Evolutionary conservation across 2,888 invertebrate species (phyloP).

Genomic region (Trimorus sp.): DNA sequence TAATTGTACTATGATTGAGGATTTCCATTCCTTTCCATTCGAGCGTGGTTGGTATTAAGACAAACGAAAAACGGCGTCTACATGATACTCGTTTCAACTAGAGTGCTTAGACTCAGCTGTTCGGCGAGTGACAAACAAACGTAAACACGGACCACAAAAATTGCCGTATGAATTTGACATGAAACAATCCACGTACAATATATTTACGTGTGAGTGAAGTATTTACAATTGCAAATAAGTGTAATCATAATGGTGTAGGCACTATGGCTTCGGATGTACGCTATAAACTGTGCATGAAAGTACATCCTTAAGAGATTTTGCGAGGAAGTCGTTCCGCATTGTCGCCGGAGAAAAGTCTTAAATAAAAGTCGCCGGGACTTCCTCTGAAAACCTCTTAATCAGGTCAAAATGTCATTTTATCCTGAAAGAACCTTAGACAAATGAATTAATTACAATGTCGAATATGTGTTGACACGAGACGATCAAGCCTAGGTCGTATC

Average conservation of each 20-base stretch:
- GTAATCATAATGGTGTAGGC: constrained; percentile 81
- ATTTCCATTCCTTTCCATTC: no score
- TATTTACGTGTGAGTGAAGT: constrained; percentile 76
- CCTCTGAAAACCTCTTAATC: constrained; percentile 75
- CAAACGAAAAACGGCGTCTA: no score
- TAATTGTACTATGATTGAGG: no score
- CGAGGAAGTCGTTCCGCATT: constrained; percentile 69
- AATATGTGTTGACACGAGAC: constrained; percentile 77
- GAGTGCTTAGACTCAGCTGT: no score
- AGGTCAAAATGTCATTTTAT: constrained; percentile 76
- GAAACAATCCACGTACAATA: constrained; percentile 67
- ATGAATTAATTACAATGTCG: constrained; percentile 73
- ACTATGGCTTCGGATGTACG: constrained; percentile 82
- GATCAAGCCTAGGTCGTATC: constrained; percentile 71
- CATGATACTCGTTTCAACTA: no score
- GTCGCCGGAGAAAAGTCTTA: constrained; percentile 44
- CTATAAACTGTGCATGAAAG: constrained; percentile 80
- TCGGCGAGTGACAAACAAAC: constrained; percentile 12
- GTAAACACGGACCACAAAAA: constrained; percentile 52
- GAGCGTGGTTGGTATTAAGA: no score
- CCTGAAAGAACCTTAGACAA: constrained; percentile 77
- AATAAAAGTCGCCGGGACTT: constrained; percentile 64
- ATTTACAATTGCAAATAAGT: constrained; percentile 81
- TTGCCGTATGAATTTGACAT: constrained; percentile 57
- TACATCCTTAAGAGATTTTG: constrained; percentile 80